Conservation (phyloP, 2,888 invertebrate genomes). For the Molorchus minor region DNA sequence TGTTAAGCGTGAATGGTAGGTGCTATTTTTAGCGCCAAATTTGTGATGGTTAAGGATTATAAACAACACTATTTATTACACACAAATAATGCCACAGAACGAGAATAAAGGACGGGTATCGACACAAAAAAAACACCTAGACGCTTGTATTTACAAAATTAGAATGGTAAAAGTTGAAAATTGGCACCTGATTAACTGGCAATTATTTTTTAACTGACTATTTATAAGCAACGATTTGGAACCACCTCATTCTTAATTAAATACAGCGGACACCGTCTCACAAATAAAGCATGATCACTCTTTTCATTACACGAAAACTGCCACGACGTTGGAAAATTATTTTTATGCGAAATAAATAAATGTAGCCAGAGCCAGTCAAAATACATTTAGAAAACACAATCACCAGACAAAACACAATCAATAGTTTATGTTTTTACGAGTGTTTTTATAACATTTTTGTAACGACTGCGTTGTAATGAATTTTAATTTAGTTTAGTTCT, state of each 20-base stretch:
- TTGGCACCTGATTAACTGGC: not conserved
- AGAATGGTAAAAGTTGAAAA: not conserved
- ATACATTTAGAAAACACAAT: no score
- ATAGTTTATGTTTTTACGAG: no score
- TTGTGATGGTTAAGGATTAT: slow-evolving; percentile 17
- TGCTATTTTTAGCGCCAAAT: slow-evolving; percentile 15
- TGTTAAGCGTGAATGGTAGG: slow-evolving; percentile 5
- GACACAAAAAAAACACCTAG: not conserved
- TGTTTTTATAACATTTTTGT: no score
- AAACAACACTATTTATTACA: slow-evolving; percentile 18
- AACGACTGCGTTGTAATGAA: no score
- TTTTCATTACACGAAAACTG: no score
- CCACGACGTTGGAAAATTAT: no score
- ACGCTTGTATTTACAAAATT: not conserved
- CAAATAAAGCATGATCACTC: no score
- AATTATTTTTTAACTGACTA: not conserved
- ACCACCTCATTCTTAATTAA: not conserved
- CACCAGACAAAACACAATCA: no score
- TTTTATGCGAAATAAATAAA: no score
- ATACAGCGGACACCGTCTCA: no score
- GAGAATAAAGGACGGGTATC: slow-evolving; percentile 1
- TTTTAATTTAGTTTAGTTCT: no score
- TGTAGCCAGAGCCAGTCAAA: no score
- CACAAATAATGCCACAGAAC: not conserved
- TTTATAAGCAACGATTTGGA: not conserved